Evolutionary conservation across 2,797 vertebrate species (phyloP), one percentile per base, ranked within the genome.

Genomic region (Catamblyrhynchus diadema): DNA sequence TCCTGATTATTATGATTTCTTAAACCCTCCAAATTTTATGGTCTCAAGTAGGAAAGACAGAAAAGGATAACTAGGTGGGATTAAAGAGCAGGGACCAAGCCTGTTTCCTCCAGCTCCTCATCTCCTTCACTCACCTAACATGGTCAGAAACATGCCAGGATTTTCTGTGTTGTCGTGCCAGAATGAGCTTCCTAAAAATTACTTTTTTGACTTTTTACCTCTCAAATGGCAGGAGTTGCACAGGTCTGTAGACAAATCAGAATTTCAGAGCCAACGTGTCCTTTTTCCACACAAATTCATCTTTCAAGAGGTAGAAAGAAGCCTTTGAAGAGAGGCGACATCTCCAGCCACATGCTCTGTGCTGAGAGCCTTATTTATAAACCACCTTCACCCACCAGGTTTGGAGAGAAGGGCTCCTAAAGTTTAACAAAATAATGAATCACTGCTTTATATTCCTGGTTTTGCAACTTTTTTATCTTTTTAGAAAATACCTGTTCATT

Each of bases 301-400:
- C 23, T 50, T 12, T 54, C 5, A 2, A 11, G 42, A 71, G 32
- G 24, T 2, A 33, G 69, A 50, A 73, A 39, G 2, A n/a, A 90
- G 47, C 15, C 14, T 4, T 2, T 27, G 66, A 53, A 45, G 33
- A 33, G 37, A 71, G 22, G 12, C 47, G 54, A 9, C 18, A 17
- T 22, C 35, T 57, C 12, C 27, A 73, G 22, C 21, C 67, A 32
- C 2, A 4, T 0, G 0, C 20, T 59, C 20, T 12, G 8, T 19
- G 13, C 4, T 2, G 4, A 14, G 8, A 3, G 30, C 7, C 1
- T 56, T 8, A 25, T 7, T 67, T 35, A 67, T 8, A 56, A 84
- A 81, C 7, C 11, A 24, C 23, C 14, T 39, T 60, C 30, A 57
- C 11, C 30, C 27, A 59, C 17, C 19, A 42, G 8, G 6, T 28